Conservation (phyloP, 2,888 invertebrate species). For the Cyclophora albipunctata region DNA sequence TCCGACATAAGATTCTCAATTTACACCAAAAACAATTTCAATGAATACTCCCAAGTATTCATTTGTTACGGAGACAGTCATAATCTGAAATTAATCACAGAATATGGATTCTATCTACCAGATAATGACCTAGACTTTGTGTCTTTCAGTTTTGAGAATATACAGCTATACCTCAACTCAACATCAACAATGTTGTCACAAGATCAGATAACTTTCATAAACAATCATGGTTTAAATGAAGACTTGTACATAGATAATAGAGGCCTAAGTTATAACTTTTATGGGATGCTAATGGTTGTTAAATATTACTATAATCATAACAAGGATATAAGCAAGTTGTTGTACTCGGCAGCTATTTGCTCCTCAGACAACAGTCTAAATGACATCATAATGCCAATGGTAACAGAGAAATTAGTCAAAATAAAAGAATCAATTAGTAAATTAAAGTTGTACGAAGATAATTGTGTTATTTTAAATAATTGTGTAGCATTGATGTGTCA, state of each 20-base stretch:
- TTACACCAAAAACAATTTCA: slow-evolving; percentile 69
- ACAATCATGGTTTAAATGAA: slow-evolving; percentile 75
- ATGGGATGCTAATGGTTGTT: slow-evolving; percentile 62
- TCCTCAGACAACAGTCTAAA: slow-evolving; percentile 52
- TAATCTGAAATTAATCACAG: slow-evolving; percentile 85
- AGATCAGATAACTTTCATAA: slow-evolving; percentile 79
- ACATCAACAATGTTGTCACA: slow-evolving; percentile 57
- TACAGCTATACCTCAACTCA: slow-evolving; percentile 57
- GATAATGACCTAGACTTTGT: slow-evolving; percentile 81
- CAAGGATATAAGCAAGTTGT: slow-evolving; percentile 55
- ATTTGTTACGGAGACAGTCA: slow-evolving; percentile 91
- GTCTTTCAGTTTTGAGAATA: slow-evolving; percentile 72
- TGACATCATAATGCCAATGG: slow-evolving; percentile 54
- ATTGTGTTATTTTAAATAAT: slow-evolving; percentile 53
- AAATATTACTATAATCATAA: slow-evolving; percentile 58
- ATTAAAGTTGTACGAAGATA: slow-evolving; percentile 35
- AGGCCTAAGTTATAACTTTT: slow-evolving; percentile 81
- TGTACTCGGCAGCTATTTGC: slow-evolving; percentile 63
- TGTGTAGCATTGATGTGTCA: slow-evolving; percentile 65
- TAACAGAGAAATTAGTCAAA: slow-evolving; percentile 39
- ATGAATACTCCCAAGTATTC: slow-evolving; percentile 84
- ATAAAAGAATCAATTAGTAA: slow-evolving; percentile 44
- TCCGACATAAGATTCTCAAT: slow-evolving; percentile 61
- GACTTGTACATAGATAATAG: slow-evolving; percentile 78
- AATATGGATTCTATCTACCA: slow-evolving; percentile 89